Evolutionary conservation across 2,888 invertebrate genomes (phyloP).

Genomic region (Lepidochitona cinerea): DNA sequence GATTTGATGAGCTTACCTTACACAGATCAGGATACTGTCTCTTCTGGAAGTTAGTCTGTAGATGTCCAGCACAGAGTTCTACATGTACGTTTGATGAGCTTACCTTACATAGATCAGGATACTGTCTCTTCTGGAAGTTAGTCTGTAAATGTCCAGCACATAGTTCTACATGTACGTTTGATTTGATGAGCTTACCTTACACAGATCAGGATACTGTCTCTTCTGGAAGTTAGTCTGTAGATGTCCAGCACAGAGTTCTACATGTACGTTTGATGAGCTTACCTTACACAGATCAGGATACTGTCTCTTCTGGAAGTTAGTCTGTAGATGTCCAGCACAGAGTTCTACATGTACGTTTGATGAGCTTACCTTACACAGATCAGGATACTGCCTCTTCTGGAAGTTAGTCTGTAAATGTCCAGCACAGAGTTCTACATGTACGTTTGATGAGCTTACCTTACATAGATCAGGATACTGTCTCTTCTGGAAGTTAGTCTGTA

Average conservation of each 20-base stretch:
- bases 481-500: constrained; percentile 72
- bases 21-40: constrained; percentile 89
- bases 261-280: no score
- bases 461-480: constrained; percentile 89
- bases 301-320: constrained; percentile 76
- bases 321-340: constrained; percentile 49
- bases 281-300: constrained; percentile 85
- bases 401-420: no score
- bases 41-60: constrained; percentile 72
- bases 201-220: constrained; percentile 86
- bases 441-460: constrained; percentile 62
- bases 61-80: constrained; percentile 60
- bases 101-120: no score
- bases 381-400: no score
- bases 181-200: constrained; percentile 74
- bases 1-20: no score
- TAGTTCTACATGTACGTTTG: no score
- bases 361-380: no score
- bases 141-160: no score
- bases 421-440: no score
- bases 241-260: constrained; percentile 62
- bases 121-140: no score
- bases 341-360: no score
- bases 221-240: constrained; percentile 72
- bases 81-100: no score